Percentiles rank a stretch among this genome's conserved stretches.
Evolutionary conservation across 2,113 vertebrate genomes (phyloP).

Genomic region (Ciconia stormi): DNA sequence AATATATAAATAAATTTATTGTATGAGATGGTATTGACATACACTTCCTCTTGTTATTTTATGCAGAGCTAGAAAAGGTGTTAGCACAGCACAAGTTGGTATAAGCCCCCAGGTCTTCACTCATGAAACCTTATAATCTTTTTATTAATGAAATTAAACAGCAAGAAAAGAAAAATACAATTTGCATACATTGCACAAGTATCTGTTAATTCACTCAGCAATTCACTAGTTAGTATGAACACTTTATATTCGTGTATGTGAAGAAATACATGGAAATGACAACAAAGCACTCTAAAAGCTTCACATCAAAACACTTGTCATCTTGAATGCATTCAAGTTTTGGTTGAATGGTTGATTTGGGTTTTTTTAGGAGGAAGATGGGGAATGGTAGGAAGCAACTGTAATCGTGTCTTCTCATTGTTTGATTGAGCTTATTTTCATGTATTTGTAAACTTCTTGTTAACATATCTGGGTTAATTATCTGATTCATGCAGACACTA

Average conservation of each 20-base stretch:
- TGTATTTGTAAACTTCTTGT: not conserved
- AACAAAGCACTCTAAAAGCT: not conserved
- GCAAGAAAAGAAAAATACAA: not conserved
- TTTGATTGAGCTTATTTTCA: not conserved
- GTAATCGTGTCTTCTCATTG: not conserved
- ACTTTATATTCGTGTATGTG: not conserved
- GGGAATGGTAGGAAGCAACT: not conserved
- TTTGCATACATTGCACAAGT: not conserved
- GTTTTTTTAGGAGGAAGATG: not conserved
- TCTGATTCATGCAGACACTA: slow-evolving; percentile 77
- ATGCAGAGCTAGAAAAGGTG: not conserved
- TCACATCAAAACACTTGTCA: not conserved
- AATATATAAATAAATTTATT: not conserved
- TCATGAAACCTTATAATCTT: not conserved
- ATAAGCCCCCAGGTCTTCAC: not conserved
- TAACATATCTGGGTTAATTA: not conserved
- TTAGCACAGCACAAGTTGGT: not conserved
- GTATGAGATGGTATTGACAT: not conserved
- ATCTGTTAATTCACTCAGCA: not conserved
- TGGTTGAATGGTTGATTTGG: not conserved
- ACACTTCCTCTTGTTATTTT: not conserved
- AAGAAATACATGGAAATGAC: not conserved
- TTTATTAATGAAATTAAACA: not conserved
- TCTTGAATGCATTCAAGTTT: not conserved
- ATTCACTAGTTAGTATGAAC: not conserved